phyloP scores from a whole-genome alignment of 2,888 invertebrate species.

The Serrognathus titanus region DNA sequence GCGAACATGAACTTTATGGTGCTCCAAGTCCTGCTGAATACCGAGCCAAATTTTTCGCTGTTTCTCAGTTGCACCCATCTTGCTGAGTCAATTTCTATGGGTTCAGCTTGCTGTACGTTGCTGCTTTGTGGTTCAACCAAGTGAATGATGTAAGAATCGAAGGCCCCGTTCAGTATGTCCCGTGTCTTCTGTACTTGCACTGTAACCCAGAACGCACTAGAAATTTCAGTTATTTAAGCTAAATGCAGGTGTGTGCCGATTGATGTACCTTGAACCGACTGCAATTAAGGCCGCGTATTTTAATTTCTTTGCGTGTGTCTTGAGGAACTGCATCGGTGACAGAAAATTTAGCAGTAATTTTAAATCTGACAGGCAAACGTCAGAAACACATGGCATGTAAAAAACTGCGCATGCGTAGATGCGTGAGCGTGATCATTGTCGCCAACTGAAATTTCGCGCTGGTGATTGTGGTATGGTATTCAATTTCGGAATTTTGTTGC shows the following conservation, averaged over 20 bases:
- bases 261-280: constrained; percentile 6
- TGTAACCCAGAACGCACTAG: constrained; percentile 34
- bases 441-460: not conserved
- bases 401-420: constrained; percentile 4
- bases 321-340: constrained; percentile 18
- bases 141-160: constrained; percentile 42
- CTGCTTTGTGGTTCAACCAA: constrained; percentile 31
- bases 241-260: not conserved
- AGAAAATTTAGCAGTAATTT: not conserved
- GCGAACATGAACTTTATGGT: constrained; percentile 49
- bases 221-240: not conserved
- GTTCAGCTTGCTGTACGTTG: constrained; percentile 11
- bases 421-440: not conserved
- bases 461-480: no score
- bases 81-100: constrained; percentile 11
- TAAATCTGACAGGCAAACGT: constrained; percentile 14
- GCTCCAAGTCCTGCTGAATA: constrained; percentile 29
- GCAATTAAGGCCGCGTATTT: constrained; percentile 12
- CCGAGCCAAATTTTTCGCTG: constrained; percentile 15
- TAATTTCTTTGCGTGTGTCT: constrained; percentile 9
- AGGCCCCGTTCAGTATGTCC: constrained; percentile 37
- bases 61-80: constrained; percentile 14
- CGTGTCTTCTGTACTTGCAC: constrained; percentile 40
- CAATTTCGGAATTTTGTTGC: no score
- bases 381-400: constrained; percentile 16